A percentile compares a stretch with the other conserved stretches of the same genome.
These are phyloP conservation scores for Gerris buenoi DNA, from an alignment of 1,140 invertebrate genomes.

Conservation along the genomic window DNA sequence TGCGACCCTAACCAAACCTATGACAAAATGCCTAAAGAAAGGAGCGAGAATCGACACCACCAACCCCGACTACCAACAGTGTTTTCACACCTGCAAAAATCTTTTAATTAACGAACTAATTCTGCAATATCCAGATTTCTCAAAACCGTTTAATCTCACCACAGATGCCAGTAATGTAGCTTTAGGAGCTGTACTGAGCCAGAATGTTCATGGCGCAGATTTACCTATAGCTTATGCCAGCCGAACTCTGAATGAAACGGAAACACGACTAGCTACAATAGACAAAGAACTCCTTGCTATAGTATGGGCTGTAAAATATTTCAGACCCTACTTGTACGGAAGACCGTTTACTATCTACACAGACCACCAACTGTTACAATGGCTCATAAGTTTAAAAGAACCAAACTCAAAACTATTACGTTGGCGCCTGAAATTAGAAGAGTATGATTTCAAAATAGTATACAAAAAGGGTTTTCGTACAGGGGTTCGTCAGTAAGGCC, in stretches of 20 bases:
- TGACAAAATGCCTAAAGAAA: too few species aligned
- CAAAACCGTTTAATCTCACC: conserved; percentile 35
- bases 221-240: conserved; percentile 23
- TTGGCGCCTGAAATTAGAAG: too few species aligned
- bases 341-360: conserved; percentile 24
- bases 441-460: too few species aligned
- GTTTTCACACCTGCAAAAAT: conserved; percentile 8
- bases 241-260: conserved; percentile 25
- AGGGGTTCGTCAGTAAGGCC: too few species aligned
- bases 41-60: conserved; percentile 15
- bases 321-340: conserved; percentile 27
- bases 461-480: too few species aligned
- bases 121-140: conserved; percentile 28
- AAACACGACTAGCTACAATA: too few species aligned
- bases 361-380: conserved; percentile 30
- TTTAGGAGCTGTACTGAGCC: conserved; percentile 30
- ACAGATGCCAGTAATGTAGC: conserved; percentile 37
- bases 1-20: too few species aligned
- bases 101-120: conserved; percentile 15
- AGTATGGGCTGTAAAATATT: too few species aligned
- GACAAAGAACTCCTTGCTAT: too few species aligned
- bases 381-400: too few species aligned
- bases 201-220: conserved; percentile 28
- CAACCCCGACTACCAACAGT: background rate
- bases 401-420: too few species aligned